Evolutionary conservation across 2,888 invertebrate genomes (phyloP).

Genomic region (Autographa gamma): DNA sequence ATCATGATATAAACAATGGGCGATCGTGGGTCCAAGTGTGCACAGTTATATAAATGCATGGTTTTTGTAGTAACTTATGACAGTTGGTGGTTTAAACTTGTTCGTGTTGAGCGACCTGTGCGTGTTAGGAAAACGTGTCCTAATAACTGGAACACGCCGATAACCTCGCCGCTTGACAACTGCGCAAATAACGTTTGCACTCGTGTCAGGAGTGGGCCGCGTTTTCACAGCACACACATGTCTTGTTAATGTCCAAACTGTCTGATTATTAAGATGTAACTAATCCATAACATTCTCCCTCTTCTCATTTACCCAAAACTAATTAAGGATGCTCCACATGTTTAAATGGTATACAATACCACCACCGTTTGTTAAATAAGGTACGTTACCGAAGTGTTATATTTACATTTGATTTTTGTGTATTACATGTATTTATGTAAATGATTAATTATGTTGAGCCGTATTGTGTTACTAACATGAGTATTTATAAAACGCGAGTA

Average conservation of each 20-base stretch:
- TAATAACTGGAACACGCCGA: neutral
- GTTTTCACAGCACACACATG: constrained; percentile 74
- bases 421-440: constrained; percentile 79
- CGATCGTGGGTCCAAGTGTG: constrained; percentile 74
- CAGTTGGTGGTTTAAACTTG: constrained; percentile 80
- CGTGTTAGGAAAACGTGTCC: constrained; percentile 73
- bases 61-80: constrained; percentile 80
- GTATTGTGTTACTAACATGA: constrained; percentile 80
- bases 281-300: constrained; percentile 89
- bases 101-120: constrained; percentile 70
- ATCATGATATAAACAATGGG: constrained; percentile 61
- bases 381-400: constrained; percentile 86
- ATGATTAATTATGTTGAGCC: constrained; percentile 69
- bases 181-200: constrained; percentile 5
- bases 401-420: constrained; percentile 83
- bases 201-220: constrained; percentile 51
- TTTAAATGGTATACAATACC: constrained; percentile 86
- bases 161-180: neutral
- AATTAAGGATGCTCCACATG: constrained; percentile 88
- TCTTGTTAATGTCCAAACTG: constrained; percentile 68
- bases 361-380: constrained; percentile 87
- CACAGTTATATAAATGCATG: constrained; percentile 82
- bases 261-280: constrained; percentile 82
- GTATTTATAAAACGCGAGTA: constrained; percentile 61
- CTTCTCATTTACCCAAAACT: constrained; percentile 88